phyloP scores from a whole-genome alignment of 2,113 vertebrate genomes.

The Leptobrachium ailaonicum region DNA sequence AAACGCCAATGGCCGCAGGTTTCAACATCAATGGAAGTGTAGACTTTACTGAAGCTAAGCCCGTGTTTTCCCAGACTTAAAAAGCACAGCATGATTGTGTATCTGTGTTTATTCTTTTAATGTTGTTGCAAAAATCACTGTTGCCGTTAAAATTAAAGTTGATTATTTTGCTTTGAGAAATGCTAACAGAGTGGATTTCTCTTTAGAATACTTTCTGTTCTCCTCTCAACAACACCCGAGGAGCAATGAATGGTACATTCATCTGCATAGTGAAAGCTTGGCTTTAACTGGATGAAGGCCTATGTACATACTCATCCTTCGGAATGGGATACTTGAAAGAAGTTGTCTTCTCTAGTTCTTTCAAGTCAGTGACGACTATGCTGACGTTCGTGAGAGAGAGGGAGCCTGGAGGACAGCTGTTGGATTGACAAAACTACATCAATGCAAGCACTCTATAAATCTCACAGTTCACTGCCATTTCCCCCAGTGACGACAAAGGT shows the following conservation, averaged over 20 bases:
- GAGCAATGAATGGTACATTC: slow-evolving; percentile 50
- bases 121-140: slow-evolving; percentile 19
- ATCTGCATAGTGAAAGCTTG: slow-evolving; percentile 44
- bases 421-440: slow-evolving; percentile 44
- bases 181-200: slow-evolving; percentile 28
- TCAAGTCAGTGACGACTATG: slow-evolving; percentile 43
- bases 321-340: slow-evolving; percentile 48
- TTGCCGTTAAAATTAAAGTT: slow-evolving; percentile 30
- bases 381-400: slow-evolving; percentile 35
- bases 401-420: slow-evolving; percentile 42
- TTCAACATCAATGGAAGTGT: background rate
- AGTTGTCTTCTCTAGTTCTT: slow-evolving; percentile 55
- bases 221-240: slow-evolving; percentile 17
- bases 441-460: slow-evolving; percentile 48
- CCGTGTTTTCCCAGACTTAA: slow-evolving; percentile 13
- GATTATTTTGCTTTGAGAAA: slow-evolving; percentile 47
- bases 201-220: slow-evolving; percentile 37
- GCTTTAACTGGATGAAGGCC: slow-evolving; percentile 52
- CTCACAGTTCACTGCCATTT: slow-evolving; percentile 32
- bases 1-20: background rate
- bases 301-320: slow-evolving; percentile 45
- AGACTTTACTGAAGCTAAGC: slow-evolving; percentile 1
- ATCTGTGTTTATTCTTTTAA: slow-evolving; percentile 22
- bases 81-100: slow-evolving; percentile 28
- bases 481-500: slow-evolving; percentile 49